Percentiles rank a stretch among this genome's conserved stretches.
These are phyloP conservation scores for Megathymus violae DNA, from an alignment of 1,140 invertebrate species.

Conservation along the genomic window DNA sequence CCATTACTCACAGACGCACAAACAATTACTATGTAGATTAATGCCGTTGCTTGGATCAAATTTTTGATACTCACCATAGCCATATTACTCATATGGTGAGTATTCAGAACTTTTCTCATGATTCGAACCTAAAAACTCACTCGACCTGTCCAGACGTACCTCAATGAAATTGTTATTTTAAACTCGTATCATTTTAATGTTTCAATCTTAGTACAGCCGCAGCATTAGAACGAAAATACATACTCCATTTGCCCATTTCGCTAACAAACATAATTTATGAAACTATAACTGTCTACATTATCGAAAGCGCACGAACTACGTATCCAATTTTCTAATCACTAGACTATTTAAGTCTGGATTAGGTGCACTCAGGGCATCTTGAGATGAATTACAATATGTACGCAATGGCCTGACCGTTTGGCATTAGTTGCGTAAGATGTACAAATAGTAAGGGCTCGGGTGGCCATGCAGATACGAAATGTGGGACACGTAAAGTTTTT, in stretches of 20 bases:
- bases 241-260: constrained; percentile 36
- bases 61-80: too few species aligned
- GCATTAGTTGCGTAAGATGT: constrained; percentile 49
- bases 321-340: constrained; percentile 44
- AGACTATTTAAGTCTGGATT: constrained; percentile 44
- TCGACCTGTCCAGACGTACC: neutral
- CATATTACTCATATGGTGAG: too few species aligned
- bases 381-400: constrained; percentile 44
- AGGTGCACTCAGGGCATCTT: constrained; percentile 44
- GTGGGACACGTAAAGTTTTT: neutral
- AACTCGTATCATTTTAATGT: constrained; percentile 18
- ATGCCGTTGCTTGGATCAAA: too few species aligned
- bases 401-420: constrained; percentile 36
- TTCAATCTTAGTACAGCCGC: neutral
- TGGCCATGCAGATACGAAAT: neutral
- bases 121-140: neutral
- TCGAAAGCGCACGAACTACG: constrained; percentile 37
- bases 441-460: constrained; percentile 43
- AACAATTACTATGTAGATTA: too few species aligned
- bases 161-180: neutral
- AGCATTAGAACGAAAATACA: constrained; percentile 20
- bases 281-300: constrained; percentile 43
- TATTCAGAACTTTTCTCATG: too few species aligned
- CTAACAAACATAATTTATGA: constrained; percentile 35
- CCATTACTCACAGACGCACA: too few species aligned